Evolutionary conservation across 2,888 invertebrate species (phyloP).

Genomic region (Serripes groenlandicus): DNA sequence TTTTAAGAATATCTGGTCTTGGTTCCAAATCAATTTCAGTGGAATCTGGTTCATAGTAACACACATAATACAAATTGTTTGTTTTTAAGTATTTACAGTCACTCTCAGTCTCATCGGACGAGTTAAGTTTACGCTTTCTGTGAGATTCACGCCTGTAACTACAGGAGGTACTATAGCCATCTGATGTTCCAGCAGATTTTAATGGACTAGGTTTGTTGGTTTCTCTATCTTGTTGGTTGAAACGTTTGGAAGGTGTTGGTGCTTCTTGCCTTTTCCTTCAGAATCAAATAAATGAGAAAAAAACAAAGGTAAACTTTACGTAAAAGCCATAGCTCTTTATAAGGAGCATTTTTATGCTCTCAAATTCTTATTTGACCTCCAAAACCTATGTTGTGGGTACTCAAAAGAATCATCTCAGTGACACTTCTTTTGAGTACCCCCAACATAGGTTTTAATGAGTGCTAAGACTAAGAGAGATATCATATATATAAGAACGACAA

Average conservation of each 20-base stretch:
- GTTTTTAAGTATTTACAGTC: slow-evolving; percentile 72
- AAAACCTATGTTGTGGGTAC: too few relatives aligned
- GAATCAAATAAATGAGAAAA: too few relatives aligned
- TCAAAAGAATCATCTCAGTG: too few relatives aligned
- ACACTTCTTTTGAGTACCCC: too few relatives aligned
- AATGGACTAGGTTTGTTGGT: slow-evolving; percentile 13
- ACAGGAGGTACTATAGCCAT: neutral
- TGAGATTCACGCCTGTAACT: slow-evolving; percentile 47
- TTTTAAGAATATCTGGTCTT: slow-evolving; percentile 56
- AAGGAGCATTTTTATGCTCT: neutral
- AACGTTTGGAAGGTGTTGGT: slow-evolving; percentile 2
- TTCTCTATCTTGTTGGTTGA: slow-evolving; percentile 12
- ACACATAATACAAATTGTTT: slow-evolving; percentile 76
- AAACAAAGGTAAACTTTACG: neutral
- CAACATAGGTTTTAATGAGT: too few relatives aligned
- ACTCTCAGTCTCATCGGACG: slow-evolving; percentile 39
- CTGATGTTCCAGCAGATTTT: slow-evolving; percentile 18
- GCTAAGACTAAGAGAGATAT: too few relatives aligned
- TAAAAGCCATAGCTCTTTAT: neutral
- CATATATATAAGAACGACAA: too few relatives aligned
- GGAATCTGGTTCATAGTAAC: slow-evolving; percentile 71
- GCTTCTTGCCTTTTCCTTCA: slow-evolving; percentile 15
- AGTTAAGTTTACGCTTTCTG: slow-evolving; percentile 56
- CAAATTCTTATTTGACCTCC: too few relatives aligned
- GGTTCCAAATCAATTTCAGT: slow-evolving; percentile 67